Evolutionary conservation across 2,888 invertebrate genomes (phyloP).

Genomic region (Opisthograptis luteolata): DNA sequence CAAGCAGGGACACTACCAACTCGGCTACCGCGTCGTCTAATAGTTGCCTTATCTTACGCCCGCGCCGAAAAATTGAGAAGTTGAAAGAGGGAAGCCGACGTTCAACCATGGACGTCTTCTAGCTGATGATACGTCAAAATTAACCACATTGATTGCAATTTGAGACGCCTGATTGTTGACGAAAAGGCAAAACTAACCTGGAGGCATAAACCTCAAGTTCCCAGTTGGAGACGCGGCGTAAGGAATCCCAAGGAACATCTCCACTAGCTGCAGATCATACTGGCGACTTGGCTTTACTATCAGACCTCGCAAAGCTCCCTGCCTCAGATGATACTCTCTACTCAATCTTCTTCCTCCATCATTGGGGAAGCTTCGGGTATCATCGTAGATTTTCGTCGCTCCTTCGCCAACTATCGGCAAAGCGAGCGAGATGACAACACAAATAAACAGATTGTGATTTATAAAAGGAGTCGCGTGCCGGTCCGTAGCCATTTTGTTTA

Average conservation of each 20-base stretch:
- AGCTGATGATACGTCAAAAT: too few relatives aligned
- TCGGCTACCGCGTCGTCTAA: too few relatives aligned
- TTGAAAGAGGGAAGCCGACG: too few relatives aligned
- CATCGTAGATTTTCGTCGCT: conserved; percentile 64
- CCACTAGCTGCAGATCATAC: conserved; percentile 86
- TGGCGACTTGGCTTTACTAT: conserved; percentile 86
- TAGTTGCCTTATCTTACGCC: too few relatives aligned
- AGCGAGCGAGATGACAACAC: conserved; percentile 74
- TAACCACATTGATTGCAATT: too few relatives aligned
- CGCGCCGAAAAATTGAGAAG: too few relatives aligned
- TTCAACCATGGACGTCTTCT: too few relatives aligned
- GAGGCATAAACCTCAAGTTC: conserved; percentile 92
- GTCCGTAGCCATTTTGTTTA: conserved; percentile 77
- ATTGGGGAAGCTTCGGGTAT: conserved; percentile 58
- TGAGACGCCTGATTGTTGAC: too few relatives aligned
- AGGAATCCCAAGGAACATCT: conserved; percentile 91
- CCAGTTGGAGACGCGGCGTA: conserved; percentile 92
- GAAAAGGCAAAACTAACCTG: conserved; percentile 86
- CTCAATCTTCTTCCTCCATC: conserved; percentile 76
- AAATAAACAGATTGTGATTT: conserved; percentile 80
- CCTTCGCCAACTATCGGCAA: conserved; percentile 73
- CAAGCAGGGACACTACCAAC: too few relatives aligned
- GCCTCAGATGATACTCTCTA: conserved; percentile 86
- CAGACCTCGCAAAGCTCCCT: conserved; percentile 88
- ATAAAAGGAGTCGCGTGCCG: conserved; percentile 75